Conservation (phyloP, 2,888 invertebrate species). For the Ectropis crepuscularia region DNA sequence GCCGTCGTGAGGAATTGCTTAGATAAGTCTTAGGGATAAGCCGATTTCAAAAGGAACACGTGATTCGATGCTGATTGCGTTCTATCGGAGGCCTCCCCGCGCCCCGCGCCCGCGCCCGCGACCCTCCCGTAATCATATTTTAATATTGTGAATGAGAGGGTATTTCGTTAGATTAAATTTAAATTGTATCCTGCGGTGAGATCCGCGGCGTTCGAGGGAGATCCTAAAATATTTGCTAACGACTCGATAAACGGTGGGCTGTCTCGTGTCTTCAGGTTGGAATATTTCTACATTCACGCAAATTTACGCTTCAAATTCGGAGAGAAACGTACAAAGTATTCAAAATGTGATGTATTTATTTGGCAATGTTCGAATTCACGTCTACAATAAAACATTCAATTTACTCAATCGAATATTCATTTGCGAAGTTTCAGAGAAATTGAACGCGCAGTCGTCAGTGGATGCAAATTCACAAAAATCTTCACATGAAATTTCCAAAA, state of each 20-base stretch:
- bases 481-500: conserved; percentile 26
- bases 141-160: conserved; percentile 76
- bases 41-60: conserved; percentile 80
- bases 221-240: conserved; percentile 15
- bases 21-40: conserved; percentile 71
- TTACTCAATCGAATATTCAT: conserved; percentile 13
- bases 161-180: conserved; percentile 74
- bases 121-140: conserved; percentile 73
- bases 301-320: not conserved
- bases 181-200: conserved; percentile 54
- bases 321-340: not conserved
- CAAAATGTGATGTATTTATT: not conserved
- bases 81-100: conserved; percentile 47
- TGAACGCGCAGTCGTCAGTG: conserved; percentile 8
- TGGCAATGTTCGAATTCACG: conserved; percentile 1
- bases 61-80: conserved; percentile 81
- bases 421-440: conserved; percentile 1
- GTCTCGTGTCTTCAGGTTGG: not conserved
- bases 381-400: conserved; percentile 7
- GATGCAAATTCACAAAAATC: conserved; percentile 18
- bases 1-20: conserved; percentile 46
- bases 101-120: conserved; percentile 37
- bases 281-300: not conserved
- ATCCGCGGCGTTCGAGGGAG: conserved; percentile 7
- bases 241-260: conserved; percentile 11